Base-by-base conservation (phyloP, 2,113 vertebrate species). In the Saimiri boliviensis region DNA sequence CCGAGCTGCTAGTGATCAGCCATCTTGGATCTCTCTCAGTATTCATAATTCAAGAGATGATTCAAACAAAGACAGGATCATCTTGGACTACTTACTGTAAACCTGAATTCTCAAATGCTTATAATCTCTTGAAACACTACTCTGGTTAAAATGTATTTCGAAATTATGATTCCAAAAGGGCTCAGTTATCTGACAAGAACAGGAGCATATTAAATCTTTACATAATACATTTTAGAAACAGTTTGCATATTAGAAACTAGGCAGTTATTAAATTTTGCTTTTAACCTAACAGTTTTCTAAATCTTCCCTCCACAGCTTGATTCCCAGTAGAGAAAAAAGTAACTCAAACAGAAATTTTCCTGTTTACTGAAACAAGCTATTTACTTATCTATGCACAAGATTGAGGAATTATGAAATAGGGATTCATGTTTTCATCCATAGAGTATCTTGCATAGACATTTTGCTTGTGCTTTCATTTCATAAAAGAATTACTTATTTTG, bases 231-330 rank as follows among this genome's bases (percentile, higher is more conserved):
- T 97, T 95, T 96, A 97, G 94, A 98, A 86, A 60, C 47, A 45
- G 77, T 52, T 76, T 74, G 2, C 80, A 86, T 89, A 80, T 32
- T 87, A 95, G 71, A 66, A 66, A 96, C 52, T 71, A 97, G 42
- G 37, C 37, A 95, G 86, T 63, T 83, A 97, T 54, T 97, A 86
- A 97, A 95, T 52, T 86, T 93, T 83, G n/a, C 84, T 96, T 96
- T 81, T 94, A 98, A 93, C 63, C 40, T 94, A 92, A 42, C 81
- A 42, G 25, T 87, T 95, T 92, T 87, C 82, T 97, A 96, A 93
- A 98, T 68, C 93, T 81, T 66, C 70, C 87, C 93, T 96, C 77
- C 54, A 92, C 32, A 97, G 86, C 56, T 93, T 90, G 10, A 95
- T 83, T 88, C 49, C 45, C 88, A 93, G 27, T 25, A 70, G 47